A percentile compares a stretch with the other conserved stretches of the same genome.
Conservation (phyloP, 2,113 vertebrate species). For the Pseudopipra pipra region DNA sequence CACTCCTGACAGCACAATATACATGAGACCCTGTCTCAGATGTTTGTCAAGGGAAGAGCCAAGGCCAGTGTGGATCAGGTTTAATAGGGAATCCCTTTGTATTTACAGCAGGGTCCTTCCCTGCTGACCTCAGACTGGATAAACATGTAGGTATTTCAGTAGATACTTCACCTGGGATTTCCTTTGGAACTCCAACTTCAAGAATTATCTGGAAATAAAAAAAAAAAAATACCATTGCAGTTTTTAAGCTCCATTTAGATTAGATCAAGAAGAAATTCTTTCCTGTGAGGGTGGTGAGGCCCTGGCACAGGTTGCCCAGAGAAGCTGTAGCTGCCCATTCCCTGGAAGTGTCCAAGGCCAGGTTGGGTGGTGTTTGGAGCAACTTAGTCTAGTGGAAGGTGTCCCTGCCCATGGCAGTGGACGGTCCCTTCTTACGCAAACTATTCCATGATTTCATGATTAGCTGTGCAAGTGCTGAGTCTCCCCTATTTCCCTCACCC, state of each 20-base stretch:
- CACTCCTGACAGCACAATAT: accelerated
- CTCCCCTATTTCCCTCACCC: neutral
- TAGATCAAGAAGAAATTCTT: neutral
- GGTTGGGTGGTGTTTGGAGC: accelerated
- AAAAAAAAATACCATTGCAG: accelerated
- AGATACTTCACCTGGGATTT: neutral
- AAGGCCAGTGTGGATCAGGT: accelerated
- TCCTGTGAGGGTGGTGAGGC: neutral
- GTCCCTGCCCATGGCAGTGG: neutral
- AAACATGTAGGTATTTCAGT: accelerated
- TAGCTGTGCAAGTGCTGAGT: neutral
- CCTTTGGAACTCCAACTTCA: neutral
- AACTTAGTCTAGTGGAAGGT: accelerated
- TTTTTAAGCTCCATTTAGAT: neutral
- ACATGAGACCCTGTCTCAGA: accelerated
- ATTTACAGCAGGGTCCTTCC: neutral
- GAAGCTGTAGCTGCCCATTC: neutral
- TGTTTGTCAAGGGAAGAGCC: neutral
- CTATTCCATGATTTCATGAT: neutral
- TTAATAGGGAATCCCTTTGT: neutral
- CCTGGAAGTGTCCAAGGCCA: neutral
- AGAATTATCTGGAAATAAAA: neutral
- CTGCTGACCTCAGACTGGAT: neutral
- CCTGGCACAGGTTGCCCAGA: neutral
- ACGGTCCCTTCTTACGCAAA: neutral